These are phyloP conservation scores for Trichomycterus rosablanca DNA, from an alignment of 2,113 vertebrate genomes.

Conservation along the genomic window DNA sequence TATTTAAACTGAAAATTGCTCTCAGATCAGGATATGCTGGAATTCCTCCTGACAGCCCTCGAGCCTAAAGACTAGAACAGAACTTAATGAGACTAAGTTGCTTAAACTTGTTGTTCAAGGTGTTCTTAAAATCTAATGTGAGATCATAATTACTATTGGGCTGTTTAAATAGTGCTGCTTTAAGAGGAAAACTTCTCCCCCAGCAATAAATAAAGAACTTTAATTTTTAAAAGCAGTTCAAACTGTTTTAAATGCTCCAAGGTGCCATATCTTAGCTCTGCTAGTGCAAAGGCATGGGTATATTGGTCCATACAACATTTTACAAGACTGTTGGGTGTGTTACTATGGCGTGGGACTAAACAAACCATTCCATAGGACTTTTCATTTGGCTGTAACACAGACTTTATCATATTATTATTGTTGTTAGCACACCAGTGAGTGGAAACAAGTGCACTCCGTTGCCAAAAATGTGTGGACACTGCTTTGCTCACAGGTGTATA, in stretches of 20 bases:
- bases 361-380: constrained; percentile 51
- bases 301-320: constrained; percentile 61
- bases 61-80: not conserved
- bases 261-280: too few relatives aligned
- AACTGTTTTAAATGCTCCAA: constrained; percentile 59
- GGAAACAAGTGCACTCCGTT: too few relatives aligned
- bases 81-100: constrained; percentile 12
- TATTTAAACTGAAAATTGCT: constrained; percentile 32
- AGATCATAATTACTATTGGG: not conserved
- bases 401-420: constrained; percentile 24
- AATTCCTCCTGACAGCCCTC: not conserved
- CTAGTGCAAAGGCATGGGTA: constrained; percentile 62
- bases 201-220: constrained; percentile 10
- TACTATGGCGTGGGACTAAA: constrained; percentile 50
- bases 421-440: too few relatives aligned
- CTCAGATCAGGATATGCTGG: not conserved
- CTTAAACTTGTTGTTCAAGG: not conserved
- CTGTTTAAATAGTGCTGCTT: not conserved
- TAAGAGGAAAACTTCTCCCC: not conserved
- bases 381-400: constrained; percentile 40
- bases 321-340: constrained; percentile 56
- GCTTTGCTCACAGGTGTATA: too few relatives aligned
- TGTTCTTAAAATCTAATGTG: constrained; percentile 6
- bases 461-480: too few relatives aligned
- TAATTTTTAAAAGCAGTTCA: constrained; percentile 46